A percentile compares a stretch with the other conserved stretches of the same genome.
Conservation (phyloP, 2,888 invertebrate genomes). For the Acrobasis suavella region DNA sequence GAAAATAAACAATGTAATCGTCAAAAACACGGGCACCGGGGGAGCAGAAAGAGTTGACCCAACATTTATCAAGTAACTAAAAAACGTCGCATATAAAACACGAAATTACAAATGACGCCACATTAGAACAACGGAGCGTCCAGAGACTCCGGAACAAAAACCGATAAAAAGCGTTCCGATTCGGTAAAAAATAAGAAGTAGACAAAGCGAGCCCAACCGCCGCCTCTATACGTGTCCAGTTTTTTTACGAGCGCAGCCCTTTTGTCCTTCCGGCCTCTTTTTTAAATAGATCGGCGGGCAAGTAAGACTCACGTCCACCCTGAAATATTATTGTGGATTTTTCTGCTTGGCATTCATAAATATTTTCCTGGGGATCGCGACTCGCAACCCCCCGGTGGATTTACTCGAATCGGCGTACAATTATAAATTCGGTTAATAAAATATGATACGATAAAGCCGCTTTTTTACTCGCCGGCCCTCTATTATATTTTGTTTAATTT, state of each 20-base stretch:
- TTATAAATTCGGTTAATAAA: conserved; percentile 82
- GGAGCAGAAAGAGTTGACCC: conserved; percentile 46
- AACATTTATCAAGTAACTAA: conserved; percentile 61
- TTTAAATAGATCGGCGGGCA: conserved; percentile 81
- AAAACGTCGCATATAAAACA: conserved; percentile 57
- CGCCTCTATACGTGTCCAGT: conserved; percentile 79
- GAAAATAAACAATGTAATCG: conserved; percentile 10
- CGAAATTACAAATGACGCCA: conserved; percentile 77
- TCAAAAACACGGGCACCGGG: conserved; percentile 10
- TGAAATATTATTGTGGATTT: conserved; percentile 83
- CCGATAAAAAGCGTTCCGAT: conserved; percentile 81
- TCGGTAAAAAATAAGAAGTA: conserved; percentile 82
- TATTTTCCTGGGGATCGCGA: conserved; percentile 66
- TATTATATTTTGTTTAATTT: conserved; percentile 83
- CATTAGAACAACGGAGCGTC: conserved; percentile 74
- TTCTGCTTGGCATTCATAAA: conserved; percentile 82
- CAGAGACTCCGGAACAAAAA: conserved; percentile 80
- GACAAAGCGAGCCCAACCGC: conserved; percentile 73
- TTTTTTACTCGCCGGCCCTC: conserved; percentile 72
- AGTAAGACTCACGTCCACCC: conserved; percentile 77
- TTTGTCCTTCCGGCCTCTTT: conserved; percentile 81
- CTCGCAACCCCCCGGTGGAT: conserved; percentile 48
- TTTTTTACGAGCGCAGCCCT: conserved; percentile 77
- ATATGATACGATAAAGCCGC: conserved; percentile 81
- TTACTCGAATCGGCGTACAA: conserved; percentile 78